These are phyloP conservation scores for Petrocephalus zakoni DNA, from an alignment of 2,113 vertebrate genomes.

Conservation along the genomic window DNA sequence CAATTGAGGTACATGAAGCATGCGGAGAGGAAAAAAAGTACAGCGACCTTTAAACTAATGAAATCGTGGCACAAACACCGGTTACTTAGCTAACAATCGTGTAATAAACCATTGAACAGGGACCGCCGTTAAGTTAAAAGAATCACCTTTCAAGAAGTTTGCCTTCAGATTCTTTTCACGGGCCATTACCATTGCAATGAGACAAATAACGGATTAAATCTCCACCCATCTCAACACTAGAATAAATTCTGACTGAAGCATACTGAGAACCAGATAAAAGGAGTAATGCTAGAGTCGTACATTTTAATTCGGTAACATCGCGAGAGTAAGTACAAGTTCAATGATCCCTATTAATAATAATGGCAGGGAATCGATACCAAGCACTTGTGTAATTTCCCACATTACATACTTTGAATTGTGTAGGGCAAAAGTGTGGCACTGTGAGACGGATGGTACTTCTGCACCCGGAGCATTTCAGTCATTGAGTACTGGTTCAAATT, in stretches of 20 bases:
- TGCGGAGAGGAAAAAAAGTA: background rate
- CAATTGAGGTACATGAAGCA: background rate
- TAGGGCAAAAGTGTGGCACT: background rate
- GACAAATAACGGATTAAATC: background rate
- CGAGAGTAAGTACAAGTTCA: background rate
- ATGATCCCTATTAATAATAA: constrained; percentile 12
- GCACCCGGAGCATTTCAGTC: background rate
- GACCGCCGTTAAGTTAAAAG: background rate
- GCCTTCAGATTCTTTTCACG: background rate
- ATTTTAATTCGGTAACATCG: background rate
- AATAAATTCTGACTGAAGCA: background rate
- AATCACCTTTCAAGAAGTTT: background rate
- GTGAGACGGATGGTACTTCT: background rate
- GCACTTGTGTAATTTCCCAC: background rate
- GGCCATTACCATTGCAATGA: background rate
- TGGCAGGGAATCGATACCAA: background rate
- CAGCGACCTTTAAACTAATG: background rate
- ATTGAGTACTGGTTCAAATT: background rate
- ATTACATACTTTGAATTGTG: background rate
- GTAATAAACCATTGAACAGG: background rate
- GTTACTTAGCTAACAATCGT: background rate
- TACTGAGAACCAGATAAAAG: background rate
- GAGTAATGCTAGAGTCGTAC: background rate
- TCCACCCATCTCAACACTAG: background rate
- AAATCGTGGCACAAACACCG: background rate